Evolutionary conservation across 2,797 vertebrate genomes (phyloP).

Genomic region (Acridotheres tristis): DNA sequence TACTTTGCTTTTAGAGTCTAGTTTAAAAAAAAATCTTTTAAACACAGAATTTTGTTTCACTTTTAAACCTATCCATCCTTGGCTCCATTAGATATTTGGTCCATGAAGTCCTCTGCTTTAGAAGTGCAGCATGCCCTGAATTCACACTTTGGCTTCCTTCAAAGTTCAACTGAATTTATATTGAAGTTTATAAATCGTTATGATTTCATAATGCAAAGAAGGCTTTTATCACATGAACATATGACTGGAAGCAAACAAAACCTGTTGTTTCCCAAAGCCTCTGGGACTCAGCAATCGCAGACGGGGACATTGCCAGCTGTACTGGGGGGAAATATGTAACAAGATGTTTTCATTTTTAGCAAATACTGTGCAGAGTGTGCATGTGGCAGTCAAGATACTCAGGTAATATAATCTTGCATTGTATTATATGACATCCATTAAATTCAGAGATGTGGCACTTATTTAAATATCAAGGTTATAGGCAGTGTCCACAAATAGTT

Average conservation of each 20-base stretch:
- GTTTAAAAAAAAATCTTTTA: not conserved
- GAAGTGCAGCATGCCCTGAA: not conserved
- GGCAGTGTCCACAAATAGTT: not conserved
- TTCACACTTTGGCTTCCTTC: not conserved
- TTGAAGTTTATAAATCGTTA: not conserved
- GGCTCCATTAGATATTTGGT: not conserved
- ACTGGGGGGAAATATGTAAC: not conserved
- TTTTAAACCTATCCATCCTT: not conserved
- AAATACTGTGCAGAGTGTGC: not conserved
- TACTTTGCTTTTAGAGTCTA: not conserved
- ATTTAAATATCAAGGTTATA: not conserved
- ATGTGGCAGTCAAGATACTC: not conserved
- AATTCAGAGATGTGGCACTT: not conserved
- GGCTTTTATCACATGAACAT: not conserved
- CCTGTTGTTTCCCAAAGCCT: not conserved
- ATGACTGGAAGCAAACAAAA: not conserved
- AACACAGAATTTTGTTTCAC: not conserved
- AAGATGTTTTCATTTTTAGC: not conserved
- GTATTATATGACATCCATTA: not conserved
- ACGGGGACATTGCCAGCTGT: not conserved
- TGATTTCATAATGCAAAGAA: not conserved
- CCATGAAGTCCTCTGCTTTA: not conserved
- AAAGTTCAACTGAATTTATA: not conserved
- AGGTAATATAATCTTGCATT: not conserved
- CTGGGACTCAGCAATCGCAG: not conserved